These are phyloP conservation scores for Lemur catta DNA, from an alignment of 2,797 vertebrate genomes.

Conservation along the genomic window DNA sequence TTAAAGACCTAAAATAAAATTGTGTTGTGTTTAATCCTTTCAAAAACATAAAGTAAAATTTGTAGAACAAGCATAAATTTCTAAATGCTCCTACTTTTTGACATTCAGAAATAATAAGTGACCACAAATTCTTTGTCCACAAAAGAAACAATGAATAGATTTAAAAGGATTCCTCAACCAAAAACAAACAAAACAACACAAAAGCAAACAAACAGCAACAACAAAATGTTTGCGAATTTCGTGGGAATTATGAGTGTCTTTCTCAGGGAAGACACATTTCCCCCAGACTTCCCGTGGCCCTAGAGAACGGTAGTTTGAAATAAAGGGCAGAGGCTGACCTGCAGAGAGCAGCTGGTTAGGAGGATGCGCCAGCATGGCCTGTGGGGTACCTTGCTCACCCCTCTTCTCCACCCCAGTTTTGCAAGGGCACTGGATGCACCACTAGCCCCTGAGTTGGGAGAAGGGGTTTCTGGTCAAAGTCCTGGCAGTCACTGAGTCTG, in stretches of 20 bases:
- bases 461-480: background rate
- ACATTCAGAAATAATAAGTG: background rate
- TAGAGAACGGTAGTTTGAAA: background rate
- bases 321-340: background rate
- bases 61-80: background rate
- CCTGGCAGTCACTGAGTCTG: too few relatives aligned
- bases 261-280: background rate
- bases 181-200: background rate
- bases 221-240: background rate
- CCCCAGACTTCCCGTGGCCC: background rate
- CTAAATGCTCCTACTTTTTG: background rate
- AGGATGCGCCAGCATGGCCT: accelerated
- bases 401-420: background rate
- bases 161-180: background rate
- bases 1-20: slow-evolving; percentile 21
- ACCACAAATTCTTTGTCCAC: background rate
- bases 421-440: background rate
- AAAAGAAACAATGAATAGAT: background rate
- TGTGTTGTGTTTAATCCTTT: background rate
- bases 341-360: background rate
- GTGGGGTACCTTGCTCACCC: background rate
- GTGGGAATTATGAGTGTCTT: background rate
- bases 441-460: background rate
- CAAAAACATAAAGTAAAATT: slow-evolving; percentile 1
- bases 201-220: background rate